These are phyloP conservation scores for Macrobrachium rosenbergii DNA, from an alignment of 1,140 invertebrate species.

Conservation along the genomic window DNA sequence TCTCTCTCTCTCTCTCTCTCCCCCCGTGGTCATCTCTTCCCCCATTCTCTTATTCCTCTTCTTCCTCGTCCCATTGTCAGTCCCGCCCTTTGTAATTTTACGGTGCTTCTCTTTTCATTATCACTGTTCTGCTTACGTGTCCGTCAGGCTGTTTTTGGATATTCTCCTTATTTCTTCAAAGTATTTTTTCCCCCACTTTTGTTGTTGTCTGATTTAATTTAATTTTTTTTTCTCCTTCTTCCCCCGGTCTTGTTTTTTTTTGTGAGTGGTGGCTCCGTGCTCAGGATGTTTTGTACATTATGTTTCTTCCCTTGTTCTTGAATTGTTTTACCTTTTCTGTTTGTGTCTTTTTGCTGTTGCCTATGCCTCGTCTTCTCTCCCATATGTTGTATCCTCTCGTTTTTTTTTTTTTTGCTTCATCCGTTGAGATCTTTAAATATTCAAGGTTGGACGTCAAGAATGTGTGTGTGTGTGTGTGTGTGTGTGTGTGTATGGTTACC, in stretches of 20 bases:
- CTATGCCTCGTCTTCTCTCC: not conserved
- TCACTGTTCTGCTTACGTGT: not conserved
- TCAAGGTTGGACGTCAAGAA: too few relatives aligned
- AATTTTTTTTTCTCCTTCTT: not conserved
- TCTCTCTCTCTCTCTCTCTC: slow-evolving; percentile 1
- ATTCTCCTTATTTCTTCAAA: not conserved
- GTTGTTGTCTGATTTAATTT: too few relatives aligned
- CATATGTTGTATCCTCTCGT: not conserved
- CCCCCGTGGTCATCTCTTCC: not conserved
- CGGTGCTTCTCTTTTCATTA: not conserved
- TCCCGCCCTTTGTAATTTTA: not conserved
- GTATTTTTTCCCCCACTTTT: not conserved
- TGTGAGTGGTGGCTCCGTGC: not conserved
- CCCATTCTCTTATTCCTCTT: not conserved
- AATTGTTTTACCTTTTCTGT: too few relatives aligned
- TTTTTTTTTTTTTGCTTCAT: not conserved
- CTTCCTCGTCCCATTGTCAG: not conserved
- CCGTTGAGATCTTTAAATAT: not conserved
- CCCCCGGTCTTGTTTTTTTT: not conserved
- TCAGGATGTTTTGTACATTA: too few relatives aligned
- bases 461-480: too few relatives aligned
- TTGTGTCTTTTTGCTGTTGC: too few relatives aligned
- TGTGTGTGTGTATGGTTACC: too few relatives aligned
- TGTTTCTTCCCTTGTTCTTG: not conserved
- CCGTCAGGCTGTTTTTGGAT: not conserved